Percentiles rank a stretch among this genome's conserved stretches.
Evolutionary conservation across 1,140 invertebrate genomes (phyloP).

Genomic region (Drosophila pruinosa): DNA sequence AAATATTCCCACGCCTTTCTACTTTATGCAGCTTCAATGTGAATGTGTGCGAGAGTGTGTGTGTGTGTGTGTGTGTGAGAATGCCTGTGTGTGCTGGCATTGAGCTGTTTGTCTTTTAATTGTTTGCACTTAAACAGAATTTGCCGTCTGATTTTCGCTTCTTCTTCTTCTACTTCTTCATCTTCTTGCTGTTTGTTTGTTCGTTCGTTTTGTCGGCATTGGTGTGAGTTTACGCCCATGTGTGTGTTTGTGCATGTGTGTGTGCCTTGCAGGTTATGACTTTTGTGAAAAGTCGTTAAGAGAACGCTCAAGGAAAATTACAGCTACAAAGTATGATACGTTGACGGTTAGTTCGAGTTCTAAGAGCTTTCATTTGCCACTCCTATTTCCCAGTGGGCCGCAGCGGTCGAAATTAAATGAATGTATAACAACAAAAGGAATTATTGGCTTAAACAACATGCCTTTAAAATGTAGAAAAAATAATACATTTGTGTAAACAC

Average conservation of each 20-base stretch:
- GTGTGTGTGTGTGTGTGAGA: conserved; percentile 13
- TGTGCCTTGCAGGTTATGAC: conserved; percentile 66
- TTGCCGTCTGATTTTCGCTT: conserved; percentile 33
- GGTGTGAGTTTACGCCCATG: conserved; percentile 18
- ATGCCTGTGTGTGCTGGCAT: conserved; percentile 41
- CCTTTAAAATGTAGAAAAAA: too few relatives aligned
- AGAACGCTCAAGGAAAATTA: conserved; percentile 66
- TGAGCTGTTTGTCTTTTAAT: conserved; percentile 80
- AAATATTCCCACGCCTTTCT: conserved; percentile 52
- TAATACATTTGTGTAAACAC: too few relatives aligned
- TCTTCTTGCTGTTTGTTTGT: conserved; percentile 34
- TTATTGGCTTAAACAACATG: too few relatives aligned
- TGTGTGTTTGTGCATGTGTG: conserved; percentile 27
- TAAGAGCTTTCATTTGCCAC: not conserved
- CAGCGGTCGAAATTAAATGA: not conserved
- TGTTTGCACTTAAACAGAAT: conserved; percentile 74
- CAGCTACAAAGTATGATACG: conserved; percentile 59
- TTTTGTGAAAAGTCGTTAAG: conserved; percentile 71
- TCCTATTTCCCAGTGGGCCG: not conserved
- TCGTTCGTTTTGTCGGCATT: conserved; percentile 34
- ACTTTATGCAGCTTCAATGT: conserved; percentile 7
- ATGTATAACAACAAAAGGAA: not conserved
- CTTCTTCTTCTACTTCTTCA: not conserved
- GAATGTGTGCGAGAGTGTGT: conserved; percentile 11
- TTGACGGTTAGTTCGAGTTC: not conserved